Conservation (phyloP, 2,113 vertebrate genomes). For the Cyrtonyx montezumae region DNA sequence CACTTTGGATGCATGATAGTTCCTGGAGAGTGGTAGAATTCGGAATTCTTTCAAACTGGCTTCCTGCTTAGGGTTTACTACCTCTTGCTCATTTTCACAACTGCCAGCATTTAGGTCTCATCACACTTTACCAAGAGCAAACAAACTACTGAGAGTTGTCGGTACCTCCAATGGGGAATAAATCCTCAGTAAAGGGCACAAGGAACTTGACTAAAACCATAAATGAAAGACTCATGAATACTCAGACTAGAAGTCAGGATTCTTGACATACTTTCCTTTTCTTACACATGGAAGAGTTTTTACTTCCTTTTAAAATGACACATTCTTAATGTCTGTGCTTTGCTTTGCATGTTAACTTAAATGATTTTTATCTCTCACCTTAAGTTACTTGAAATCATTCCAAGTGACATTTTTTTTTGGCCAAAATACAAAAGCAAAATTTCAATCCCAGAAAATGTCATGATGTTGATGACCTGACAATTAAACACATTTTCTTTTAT, state of each 20-base stretch:
- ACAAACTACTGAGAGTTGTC: background rate
- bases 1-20: background rate
- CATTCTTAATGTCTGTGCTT: background rate
- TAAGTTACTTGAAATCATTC: background rate
- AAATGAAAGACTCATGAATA: background rate
- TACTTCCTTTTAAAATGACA: background rate
- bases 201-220: background rate
- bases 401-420: background rate
- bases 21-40: background rate
- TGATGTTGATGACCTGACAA: background rate
- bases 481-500: background rate
- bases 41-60: background rate
- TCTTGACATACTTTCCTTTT: background rate
- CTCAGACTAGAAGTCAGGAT: background rate
- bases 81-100: background rate
- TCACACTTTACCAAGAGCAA: background rate
- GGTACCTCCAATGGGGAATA: background rate
- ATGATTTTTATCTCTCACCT: background rate
- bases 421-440: background rate
- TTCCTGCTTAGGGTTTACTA: background rate
- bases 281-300: background rate
- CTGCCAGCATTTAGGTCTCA: background rate
- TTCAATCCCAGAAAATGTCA: background rate
- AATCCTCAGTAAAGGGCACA: background rate
- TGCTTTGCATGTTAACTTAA: background rate